Conservation (phyloP, 2,888 invertebrate species). For the Cataglyphis albicans region DNA sequence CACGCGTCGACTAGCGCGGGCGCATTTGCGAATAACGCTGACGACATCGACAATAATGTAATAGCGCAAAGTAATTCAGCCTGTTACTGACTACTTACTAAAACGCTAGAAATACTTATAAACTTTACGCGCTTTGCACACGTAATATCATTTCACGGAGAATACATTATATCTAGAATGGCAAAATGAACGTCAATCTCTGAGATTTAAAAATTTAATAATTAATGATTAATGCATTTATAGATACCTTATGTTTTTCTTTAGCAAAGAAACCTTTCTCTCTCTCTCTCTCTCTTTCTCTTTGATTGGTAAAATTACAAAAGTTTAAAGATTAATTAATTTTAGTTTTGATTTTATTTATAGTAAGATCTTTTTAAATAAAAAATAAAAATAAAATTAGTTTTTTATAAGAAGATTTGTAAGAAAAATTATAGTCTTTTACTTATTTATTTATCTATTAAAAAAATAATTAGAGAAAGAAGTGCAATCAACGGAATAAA, state of each 20-base stretch:
- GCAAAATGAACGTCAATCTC: not conserved
- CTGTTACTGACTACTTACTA: conserved; percentile 78
- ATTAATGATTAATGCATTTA: no score
- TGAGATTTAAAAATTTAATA: not conserved
- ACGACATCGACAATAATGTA: conserved; percentile 78
- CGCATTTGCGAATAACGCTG: conserved; percentile 75
- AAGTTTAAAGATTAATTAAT: no score
- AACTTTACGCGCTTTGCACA: conserved; percentile 69
- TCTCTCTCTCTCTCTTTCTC: no score
- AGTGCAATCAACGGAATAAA: not conserved
- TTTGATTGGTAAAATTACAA: no score
- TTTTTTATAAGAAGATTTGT: not conserved
- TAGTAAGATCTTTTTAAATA: not conserved
- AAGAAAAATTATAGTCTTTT: not conserved
- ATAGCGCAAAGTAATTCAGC: conserved; percentile 78
- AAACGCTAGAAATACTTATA: conserved; percentile 73
- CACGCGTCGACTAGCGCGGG: conserved; percentile 65
- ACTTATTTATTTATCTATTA: not conserved
- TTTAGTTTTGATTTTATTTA: not conserved
- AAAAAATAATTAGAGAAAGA: not conserved
- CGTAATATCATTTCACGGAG: conserved; percentile 32
- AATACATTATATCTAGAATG: not conserved
- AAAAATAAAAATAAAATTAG: not conserved
- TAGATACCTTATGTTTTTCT: no score
- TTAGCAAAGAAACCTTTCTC: no score